These are phyloP conservation scores for Tillus elongatus DNA, from an alignment of 2,888 invertebrate genomes.

Conservation along the genomic window DNA sequence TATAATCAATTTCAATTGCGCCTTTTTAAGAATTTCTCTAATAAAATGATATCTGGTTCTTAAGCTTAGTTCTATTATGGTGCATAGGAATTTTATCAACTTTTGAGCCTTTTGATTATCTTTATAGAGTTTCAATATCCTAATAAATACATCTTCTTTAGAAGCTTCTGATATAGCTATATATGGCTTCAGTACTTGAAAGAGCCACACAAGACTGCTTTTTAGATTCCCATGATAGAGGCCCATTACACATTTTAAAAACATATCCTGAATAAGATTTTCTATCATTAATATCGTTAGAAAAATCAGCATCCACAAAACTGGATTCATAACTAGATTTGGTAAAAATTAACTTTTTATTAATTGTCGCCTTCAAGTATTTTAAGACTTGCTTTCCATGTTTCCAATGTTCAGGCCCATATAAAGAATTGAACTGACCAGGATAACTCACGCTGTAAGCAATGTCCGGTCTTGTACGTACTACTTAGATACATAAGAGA, in stretches of 20 bases:
- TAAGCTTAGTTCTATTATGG: too few species aligned
- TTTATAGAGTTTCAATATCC: too few species aligned
- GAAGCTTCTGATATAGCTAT: not conserved
- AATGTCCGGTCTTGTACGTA: not conserved
- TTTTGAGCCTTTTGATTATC: too few species aligned
- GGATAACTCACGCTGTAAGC: not conserved
- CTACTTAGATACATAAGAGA: conserved; percentile 1
- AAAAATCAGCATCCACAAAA: not conserved
- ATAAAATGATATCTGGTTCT: too few species aligned
- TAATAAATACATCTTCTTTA: conserved; percentile 1
- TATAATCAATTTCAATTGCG: too few species aligned
- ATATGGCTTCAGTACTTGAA: conserved; percentile 1
- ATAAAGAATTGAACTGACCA: not conserved
- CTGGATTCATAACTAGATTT: not conserved
- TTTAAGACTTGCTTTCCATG: not conserved
- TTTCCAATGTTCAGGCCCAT: not conserved
- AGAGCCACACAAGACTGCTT: not conserved
- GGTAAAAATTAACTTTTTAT: not conserved
- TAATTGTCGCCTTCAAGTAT: not conserved
- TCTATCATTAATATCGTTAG: not conserved
- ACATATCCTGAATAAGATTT: not conserved
- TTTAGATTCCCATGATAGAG: not conserved
- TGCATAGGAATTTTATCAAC: too few species aligned
- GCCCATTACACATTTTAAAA: not conserved
- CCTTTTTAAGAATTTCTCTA: too few species aligned